Evolutionary conservation across 2,797 vertebrate genomes (phyloP), one percentile per base, ranked within the genome.

Genomic region (Falco novaeseelandiae): DNA sequence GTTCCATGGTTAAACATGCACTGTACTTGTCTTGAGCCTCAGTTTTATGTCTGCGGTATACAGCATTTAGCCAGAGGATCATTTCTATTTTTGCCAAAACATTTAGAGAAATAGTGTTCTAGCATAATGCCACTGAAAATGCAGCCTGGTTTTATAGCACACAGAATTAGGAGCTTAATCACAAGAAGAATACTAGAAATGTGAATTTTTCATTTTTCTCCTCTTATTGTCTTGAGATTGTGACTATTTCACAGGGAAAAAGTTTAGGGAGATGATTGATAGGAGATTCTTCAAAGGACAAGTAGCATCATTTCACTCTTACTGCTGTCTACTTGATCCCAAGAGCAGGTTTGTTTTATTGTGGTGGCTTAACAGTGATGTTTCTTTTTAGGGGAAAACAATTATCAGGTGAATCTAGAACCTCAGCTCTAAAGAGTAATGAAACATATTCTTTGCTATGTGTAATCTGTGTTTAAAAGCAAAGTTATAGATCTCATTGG

Each of bases 1-100:
- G 58, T 85, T 89, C 72, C 32, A 15, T 79, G 52, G 90, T 84
- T 94, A 94, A 90, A 85, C 57, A 62, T 93, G 57, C 54, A 32
- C 57, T 87, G 32, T 78, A 29, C 57, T 96, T 92, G 55, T 87
- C 80, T 76, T 52, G 44, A 94, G 67, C 57, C 52, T 77, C n/a
- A 67, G 40, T 83, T 87, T 95, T 94, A 78, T 67, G 57, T 65
- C 82, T 95, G 87, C 2, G 12, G 44, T 81, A 57, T 40, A 59
- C 9, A 63, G 18, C 36, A 59, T 74, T 93, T 90, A 87, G 59
- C 52, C 66, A 87, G 71, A 44, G 36, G 26, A 70, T 92, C 19
- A 17, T 30, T 84, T 61, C 54, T 87, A 29, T 49, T 90, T 93
- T 85, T 94, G 57, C 48, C 38, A 61, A 83, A 91, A 76, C 1